These are phyloP conservation scores for Drosophila sp. DNA, from an alignment of 1,140 invertebrate species.

Conservation along the genomic window DNA sequence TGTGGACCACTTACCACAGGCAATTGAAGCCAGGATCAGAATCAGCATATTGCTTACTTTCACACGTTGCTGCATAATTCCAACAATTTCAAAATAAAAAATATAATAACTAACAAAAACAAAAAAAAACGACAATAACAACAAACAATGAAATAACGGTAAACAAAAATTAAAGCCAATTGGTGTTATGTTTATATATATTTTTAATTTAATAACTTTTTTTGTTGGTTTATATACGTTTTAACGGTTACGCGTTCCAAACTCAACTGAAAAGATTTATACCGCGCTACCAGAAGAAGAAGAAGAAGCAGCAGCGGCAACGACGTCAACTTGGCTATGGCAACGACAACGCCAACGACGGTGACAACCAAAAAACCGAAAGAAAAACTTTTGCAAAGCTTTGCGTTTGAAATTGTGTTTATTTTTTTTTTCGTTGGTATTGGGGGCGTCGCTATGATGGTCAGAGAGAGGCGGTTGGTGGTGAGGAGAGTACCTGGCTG, in stretches of 20 bases:
- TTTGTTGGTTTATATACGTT: conserved; percentile 50
- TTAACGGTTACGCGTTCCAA: conserved; percentile 81
- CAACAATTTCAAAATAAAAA: conserved; percentile 10
- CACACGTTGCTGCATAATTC: conserved; percentile 56
- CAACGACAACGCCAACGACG: conserved; percentile 24
- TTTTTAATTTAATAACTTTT: background rate
- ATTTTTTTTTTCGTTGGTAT: conserved; percentile 35
- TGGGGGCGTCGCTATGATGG: background rate
- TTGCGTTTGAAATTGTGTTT: conserved; percentile 41
- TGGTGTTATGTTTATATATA: background rate
- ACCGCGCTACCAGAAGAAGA: conserved; percentile 77
- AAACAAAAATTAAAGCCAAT: conserved; percentile 20
- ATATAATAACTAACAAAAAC: background rate
- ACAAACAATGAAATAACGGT: conserved; percentile 10
- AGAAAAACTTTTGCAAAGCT: conserved; percentile 77
- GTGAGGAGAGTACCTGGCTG: background rate
- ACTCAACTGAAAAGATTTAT: conserved; percentile 82
- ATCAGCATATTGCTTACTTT: conserved; percentile 55
- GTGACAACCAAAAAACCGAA: conserved; percentile 36
- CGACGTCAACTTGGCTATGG: conserved; percentile 33
- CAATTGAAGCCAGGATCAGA: conserved; percentile 60
- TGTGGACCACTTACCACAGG: conserved; percentile 53
- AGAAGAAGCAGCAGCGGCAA: conserved; percentile 48
- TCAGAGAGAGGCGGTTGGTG: background rate
- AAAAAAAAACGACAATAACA: conserved; percentile 19